Evolutionary conservation across 2,113 vertebrate genomes (phyloP), one percentile per base, ranked within the genome.

Genomic region (Anoplopoma fimbria): DNA sequence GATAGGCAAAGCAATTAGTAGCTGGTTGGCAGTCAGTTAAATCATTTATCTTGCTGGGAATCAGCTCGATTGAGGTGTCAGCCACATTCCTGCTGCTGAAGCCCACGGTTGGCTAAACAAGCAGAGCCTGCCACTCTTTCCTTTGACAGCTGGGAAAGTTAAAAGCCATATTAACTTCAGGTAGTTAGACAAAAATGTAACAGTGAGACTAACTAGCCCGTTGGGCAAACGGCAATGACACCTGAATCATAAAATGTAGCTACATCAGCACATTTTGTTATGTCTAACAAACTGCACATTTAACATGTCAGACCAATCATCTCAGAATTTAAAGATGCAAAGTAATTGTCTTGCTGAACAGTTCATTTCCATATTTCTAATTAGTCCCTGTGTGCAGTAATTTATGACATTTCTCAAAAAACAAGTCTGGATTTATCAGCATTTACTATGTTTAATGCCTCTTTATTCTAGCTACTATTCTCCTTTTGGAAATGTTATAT

Each of bases 1-100:
- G 76, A 81, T 76, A 85, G 85, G 69, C 55, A 60, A 82, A 79
- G 85, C 60, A 87, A 87, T 85, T 79, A 83, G 55, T 79, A 83
- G 55, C 23, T 70, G 55, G 57, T 72, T 38, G 40, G 60, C 53
- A 67, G 64, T 81, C 31, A 51, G 53, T 72, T 67, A 70, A 82
- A 82, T 65, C 6, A 63, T 72, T 49, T 72, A 84, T 84, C 64
- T 67, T 42, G 29, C 49, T 14, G 29, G 49, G 42, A 91, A 89
- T 77, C 62, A 31, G 60, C 62, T 45, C 57, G 13, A n/a, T 10
- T 61, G 8, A 33, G 27, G 4, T 60, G 49, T 77, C 77, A 38
- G 82, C 47, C 15, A 47, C 21, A 27, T 69, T 42, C 19, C 19
- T 10, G 33, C 47, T 29, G 4, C 58, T 45, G 38, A 65, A 60